Base-by-base conservation (phyloP, 2,113 vertebrate species). In the Holacanthus passer region DNA sequence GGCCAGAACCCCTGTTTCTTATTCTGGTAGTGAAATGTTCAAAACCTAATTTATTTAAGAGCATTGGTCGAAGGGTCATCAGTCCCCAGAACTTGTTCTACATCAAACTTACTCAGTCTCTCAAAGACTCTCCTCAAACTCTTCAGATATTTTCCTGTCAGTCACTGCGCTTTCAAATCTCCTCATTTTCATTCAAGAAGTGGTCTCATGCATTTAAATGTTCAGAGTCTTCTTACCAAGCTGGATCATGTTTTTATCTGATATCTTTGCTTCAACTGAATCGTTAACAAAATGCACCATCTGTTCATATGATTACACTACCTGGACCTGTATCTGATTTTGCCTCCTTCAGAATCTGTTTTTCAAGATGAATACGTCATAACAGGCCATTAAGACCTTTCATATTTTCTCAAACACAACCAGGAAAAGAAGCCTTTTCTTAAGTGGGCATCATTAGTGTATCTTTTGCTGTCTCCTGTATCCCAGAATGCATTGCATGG, bases 11-110 rank as follows among this genome's bases (percentile, higher is more conserved):
- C 12, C 3, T 43, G 17, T 58, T 75, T 70, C 52, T 70, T 48
- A 72, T 65, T 66, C 67, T 69, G 29, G 17, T 31, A 63, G 64
- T 63, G 70, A 67, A 52, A 52, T 72, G 59, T 72, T 73, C 24
- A 35, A 13, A 59, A 35, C 2, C 31, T 43, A 12, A 79, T 24
- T 79, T 56, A 84, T 73, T 52, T n/a, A 79, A 68, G 56, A 45
- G 53, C 19, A 19, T 22, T 20, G 35, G 39, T 62, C 9, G 7
- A 24, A 31, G n/a, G 35, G 76, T 74, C 76, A 47, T 24, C 56
- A 14, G 47, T 77, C 67, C 24, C 19, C 8, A 50, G 35, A 69
- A 69, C 7, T 60, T 67, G 41, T 66, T 32, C 24, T 43, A 43
- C 64, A 32, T 41, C 50, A 37, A 76, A 64, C 37, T 63, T 67